Conservation (phyloP, 2,888 invertebrate species). For the Thysanoteuthis rhombus region DNA sequence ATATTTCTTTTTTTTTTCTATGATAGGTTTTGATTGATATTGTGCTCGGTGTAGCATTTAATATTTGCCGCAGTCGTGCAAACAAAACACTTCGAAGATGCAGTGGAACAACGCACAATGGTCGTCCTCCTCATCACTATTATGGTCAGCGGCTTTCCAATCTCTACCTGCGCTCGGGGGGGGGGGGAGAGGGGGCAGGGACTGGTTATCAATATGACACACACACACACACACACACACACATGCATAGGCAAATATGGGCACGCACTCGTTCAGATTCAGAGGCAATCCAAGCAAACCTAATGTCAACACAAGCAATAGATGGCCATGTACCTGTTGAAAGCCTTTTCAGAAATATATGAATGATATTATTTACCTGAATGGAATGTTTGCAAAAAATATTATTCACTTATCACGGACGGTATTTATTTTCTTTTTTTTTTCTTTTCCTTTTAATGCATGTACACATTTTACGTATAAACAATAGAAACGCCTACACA, state of each 20-base stretch:
- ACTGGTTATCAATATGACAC: background rate
- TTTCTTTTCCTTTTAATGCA: background rate
- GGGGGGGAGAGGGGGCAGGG: background rate
- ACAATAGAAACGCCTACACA: background rate
- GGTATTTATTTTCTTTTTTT: background rate
- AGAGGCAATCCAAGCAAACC: background rate
- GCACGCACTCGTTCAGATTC: background rate
- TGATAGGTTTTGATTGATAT: background rate
- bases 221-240: background rate
- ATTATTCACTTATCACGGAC: background rate
- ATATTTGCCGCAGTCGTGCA: background rate
- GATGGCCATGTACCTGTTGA: background rate
- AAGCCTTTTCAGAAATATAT: background rate
- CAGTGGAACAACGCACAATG: background rate
- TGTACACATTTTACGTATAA: background rate
- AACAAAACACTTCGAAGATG: background rate
- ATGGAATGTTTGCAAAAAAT: background rate
- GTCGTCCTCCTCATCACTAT: background rate
- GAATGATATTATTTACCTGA: background rate
- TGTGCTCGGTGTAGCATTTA: background rate
- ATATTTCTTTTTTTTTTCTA: background rate
- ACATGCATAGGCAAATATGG: background rate
- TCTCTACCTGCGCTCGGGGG: background rate
- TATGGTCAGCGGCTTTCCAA: background rate
- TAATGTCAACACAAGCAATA: background rate